Conservation (phyloP, 2,797 vertebrate genomes). For the Eulemur rubriventer region DNA sequence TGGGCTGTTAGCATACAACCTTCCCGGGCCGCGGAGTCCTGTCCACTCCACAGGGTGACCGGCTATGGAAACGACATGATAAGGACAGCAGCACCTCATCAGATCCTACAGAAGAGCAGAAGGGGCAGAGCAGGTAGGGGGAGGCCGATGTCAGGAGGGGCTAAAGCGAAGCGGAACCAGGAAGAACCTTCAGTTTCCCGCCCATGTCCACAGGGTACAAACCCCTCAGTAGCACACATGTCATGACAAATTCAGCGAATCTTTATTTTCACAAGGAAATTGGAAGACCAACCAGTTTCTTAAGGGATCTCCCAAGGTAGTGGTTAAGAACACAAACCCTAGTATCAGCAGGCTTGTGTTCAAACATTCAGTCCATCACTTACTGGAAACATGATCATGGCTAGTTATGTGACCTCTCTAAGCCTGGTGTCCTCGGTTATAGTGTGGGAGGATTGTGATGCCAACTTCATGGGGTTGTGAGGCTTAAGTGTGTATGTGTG, state of each 20-base stretch:
- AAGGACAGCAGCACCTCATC: neutral
- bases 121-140: fast-evolving
- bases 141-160: neutral
- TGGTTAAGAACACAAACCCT: neutral
- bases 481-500: neutral
- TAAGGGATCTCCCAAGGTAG: neutral
- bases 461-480: neutral
- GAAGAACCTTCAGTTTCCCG: neutral
- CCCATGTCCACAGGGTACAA: neutral
- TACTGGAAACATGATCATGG: neutral
- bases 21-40: neutral
- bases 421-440: neutral
- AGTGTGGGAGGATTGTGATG: neutral
- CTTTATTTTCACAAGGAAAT: conserved; percentile 12
- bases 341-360: neutral
- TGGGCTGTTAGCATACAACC: neutral
- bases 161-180: neutral
- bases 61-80: neutral
- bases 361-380: neutral
- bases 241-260: neutral
- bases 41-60: neutral
- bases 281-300: neutral
- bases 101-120: neutral
- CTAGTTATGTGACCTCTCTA: neutral
- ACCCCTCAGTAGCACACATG: neutral